Percentiles rank a stretch among this genome's conserved stretches.
These are phyloP conservation scores for Pangasius larnaudii DNA, from an alignment of 2,797 vertebrate species.

Conservation along the genomic window DNA sequence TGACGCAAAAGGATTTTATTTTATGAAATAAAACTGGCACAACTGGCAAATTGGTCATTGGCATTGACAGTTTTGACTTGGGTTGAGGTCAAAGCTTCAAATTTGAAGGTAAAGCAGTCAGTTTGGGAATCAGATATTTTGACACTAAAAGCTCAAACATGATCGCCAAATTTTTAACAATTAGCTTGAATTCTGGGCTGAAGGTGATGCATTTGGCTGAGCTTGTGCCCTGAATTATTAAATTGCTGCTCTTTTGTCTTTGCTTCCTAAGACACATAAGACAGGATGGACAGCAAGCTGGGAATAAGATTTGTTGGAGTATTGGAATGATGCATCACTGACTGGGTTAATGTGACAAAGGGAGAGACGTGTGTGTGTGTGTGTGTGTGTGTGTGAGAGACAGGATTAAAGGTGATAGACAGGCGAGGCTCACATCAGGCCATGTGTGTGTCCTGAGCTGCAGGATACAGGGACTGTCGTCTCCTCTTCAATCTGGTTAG, in stretches of 20 bases:
- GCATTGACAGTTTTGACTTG: background rate
- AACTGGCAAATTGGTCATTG: no score
- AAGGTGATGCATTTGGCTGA: background rate
- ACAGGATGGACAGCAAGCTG: background rate
- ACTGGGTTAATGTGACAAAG: conserved; percentile 26
- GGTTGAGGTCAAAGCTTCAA: background rate
- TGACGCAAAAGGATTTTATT: background rate
- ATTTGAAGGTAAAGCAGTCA: background rate
- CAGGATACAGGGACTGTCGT: conserved; percentile 16
- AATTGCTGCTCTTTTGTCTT: conserved; percentile 21
- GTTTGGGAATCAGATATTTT: background rate
- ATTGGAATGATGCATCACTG: conserved; percentile 31
- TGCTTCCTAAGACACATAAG: background rate
- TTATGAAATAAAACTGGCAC: background rate
- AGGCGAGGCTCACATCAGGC: conserved; percentile 1
- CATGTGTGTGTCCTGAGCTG: conserved; percentile 17
- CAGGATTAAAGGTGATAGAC: conserved; percentile 49
- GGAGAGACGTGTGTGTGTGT: conserved; percentile 14
- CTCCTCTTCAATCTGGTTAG: conserved; percentile 14
- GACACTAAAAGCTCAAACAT: background rate
- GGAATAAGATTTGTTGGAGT: background rate
- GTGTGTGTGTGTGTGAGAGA: conserved; percentile 8
- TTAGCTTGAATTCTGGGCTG: background rate
- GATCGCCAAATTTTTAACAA: background rate
- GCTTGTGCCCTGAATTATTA: background rate